These are phyloP conservation scores for Petromus typicus DNA, from an alignment of 2,113 vertebrate species.

Conservation along the genomic window DNA sequence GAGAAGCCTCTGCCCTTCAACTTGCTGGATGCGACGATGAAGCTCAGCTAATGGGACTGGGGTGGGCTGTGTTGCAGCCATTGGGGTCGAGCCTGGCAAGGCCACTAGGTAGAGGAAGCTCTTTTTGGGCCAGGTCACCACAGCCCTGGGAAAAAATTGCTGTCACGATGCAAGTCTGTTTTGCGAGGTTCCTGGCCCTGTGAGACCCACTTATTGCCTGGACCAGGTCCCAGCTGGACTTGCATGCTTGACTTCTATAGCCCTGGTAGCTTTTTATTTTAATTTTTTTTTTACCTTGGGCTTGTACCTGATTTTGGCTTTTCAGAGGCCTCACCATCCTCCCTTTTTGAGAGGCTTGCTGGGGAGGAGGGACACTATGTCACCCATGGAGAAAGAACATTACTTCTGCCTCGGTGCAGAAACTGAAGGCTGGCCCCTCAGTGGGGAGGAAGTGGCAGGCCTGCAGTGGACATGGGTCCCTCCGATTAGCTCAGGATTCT, in stretches of 20 bases:
- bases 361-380: neutral
- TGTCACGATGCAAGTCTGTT: too few relatives aligned
- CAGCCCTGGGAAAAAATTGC: neutral
- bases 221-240: neutral
- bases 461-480: neutral
- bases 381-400: neutral
- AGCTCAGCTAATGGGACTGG: slow-evolving; percentile 67
- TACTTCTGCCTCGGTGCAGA: neutral
- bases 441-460: too few relatives aligned
- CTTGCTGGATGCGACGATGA: slow-evolving; percentile 77
- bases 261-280: neutral
- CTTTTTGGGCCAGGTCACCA: neutral
- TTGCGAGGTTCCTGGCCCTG: neutral
- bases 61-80: fast-evolving
- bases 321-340: neutral
- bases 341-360: neutral
- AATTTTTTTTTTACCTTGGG: neutral
- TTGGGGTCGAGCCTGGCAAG: neutral
- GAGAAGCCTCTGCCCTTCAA: slow-evolving; percentile 80
- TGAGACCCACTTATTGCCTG: neutral
- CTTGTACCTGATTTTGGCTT: neutral
- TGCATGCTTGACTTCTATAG: neutral
- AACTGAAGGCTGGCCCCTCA: neutral
- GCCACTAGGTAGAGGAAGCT: neutral
- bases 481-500: neutral